A percentile compares a stretch with the other conserved stretches of the same genome.
Conservation (phyloP, 2,113 vertebrate genomes). For the Elephas maximus region DNA sequence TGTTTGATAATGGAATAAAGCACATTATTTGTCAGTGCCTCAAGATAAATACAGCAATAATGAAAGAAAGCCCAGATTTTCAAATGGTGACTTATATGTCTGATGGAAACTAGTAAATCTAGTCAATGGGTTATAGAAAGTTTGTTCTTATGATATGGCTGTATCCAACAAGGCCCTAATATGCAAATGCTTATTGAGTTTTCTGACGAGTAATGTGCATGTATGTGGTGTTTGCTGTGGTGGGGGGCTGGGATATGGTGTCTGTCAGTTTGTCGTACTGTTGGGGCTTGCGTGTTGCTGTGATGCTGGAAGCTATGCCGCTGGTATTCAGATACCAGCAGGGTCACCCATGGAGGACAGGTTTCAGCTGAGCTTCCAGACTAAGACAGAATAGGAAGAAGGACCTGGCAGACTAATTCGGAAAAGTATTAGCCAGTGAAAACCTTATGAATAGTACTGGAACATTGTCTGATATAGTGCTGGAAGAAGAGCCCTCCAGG, state of each 20-base stretch:
- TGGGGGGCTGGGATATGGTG: not conserved
- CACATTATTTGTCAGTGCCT: not conserved
- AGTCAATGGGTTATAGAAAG: not conserved
- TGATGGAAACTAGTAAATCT: constrained; percentile 38
- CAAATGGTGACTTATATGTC: not conserved
- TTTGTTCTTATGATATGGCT: not conserved
- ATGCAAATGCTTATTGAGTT: not conserved
- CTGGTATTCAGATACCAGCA: no score
- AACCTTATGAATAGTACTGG: no score
- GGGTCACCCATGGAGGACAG: no score
- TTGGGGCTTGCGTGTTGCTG: no score
- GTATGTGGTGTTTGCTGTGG: not conserved
- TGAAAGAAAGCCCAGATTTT: not conserved
- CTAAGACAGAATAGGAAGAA: no score
- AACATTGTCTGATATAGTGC: no score
- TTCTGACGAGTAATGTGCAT: constrained; percentile 5
- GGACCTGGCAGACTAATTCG: no score
- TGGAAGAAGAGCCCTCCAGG: no score
- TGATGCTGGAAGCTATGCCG: no score
- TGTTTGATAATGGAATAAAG: not conserved
- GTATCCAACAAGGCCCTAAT: not conserved
- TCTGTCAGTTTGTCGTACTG: no score
- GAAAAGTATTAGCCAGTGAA: no score
- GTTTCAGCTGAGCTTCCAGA: no score
- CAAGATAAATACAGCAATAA: not conserved